phyloP scores from a whole-genome alignment of 2,888 invertebrate species.

The Agriopis aurantiaria region DNA sequence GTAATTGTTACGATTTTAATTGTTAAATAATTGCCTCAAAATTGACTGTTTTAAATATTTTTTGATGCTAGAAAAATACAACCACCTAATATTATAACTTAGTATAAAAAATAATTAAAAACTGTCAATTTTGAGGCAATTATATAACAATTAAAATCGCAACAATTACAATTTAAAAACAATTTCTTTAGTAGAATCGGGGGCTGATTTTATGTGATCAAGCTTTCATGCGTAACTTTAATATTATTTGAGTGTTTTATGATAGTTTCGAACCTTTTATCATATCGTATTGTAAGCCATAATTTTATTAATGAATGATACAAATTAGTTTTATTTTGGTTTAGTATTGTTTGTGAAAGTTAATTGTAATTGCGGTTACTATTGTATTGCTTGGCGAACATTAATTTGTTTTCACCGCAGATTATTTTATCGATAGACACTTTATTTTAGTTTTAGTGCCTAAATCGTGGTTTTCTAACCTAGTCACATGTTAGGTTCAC shows the following conservation, averaged over 20 bases:
- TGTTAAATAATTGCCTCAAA: no score
- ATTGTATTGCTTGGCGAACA: constrained; percentile 26
- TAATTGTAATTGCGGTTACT: constrained; percentile 23
- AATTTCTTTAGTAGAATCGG: no score
- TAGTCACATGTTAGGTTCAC: constrained; percentile 71
- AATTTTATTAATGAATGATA: constrained; percentile 55
- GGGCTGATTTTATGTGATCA: constrained; percentile 65
- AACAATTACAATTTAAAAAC: no score
- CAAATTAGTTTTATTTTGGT: constrained; percentile 67
- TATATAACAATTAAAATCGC: no score
- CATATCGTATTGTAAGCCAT: constrained; percentile 49
- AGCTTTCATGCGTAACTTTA: constrained; percentile 64
- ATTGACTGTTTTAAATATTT: no score
- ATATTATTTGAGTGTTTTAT: constrained; percentile 46
- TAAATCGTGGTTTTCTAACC: constrained; percentile 50
- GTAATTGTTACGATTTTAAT: no score
- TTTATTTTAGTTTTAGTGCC: constrained; percentile 50
- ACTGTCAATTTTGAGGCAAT: no score
- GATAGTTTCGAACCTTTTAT: constrained; percentile 57
- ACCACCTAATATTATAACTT: no score
- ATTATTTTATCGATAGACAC: constrained; percentile 54
- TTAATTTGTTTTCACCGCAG: constrained; percentile 45
- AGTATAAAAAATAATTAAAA: no score
- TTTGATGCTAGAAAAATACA: no score
- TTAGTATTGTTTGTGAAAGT: constrained; percentile 51